phyloP scores from a whole-genome alignment of 2,888 invertebrate genomes.

The Lasioglossum villosulum region DNA sequence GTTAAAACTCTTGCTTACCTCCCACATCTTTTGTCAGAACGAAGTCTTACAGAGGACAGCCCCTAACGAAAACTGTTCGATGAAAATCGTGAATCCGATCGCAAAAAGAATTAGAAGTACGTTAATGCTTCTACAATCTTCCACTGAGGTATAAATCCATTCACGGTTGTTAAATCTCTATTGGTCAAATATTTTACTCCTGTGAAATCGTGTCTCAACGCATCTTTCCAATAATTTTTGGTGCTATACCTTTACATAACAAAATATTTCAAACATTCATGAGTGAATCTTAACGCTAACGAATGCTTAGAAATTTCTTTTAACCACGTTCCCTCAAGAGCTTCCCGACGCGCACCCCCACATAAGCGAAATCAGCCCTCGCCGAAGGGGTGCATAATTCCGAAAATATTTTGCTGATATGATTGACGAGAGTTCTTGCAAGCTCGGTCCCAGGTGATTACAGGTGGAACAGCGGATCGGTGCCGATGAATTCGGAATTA shows the following conservation, averaged over 20 bases:
- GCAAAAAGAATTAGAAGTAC: not conserved
- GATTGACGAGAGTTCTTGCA: constrained; percentile 75
- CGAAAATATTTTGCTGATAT: constrained; percentile 72
- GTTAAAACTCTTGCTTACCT: constrained; percentile 42
- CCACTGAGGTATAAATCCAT: not conserved
- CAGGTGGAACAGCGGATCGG: constrained; percentile 32
- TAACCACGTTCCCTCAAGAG: constrained; percentile 20
- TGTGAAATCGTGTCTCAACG: not conserved
- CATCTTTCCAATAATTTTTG: not conserved
- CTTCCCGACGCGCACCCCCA: not conserved
- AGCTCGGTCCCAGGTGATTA: constrained; percentile 44
- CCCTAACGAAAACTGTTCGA: not conserved
- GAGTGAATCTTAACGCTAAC: not conserved
- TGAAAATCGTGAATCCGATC: not conserved
- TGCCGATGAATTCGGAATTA: constrained; percentile 66
- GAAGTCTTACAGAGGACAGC: constrained; percentile 55
- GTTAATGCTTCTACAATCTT: not conserved
- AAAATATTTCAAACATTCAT: not conserved
- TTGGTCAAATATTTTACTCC: not conserved
- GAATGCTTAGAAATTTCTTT: constrained; percentile 55
- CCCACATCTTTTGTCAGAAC: constrained; percentile 71
- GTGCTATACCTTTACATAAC: not conserved
- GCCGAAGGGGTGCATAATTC: constrained; percentile 66
- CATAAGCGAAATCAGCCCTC: not conserved
- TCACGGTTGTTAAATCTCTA: not conserved